A percentile compares a stretch with the other conserved stretches of the same genome.
Evolutionary conservation across 2,888 invertebrate genomes (phyloP).

Genomic region (Trissoscelio sp.): DNA sequence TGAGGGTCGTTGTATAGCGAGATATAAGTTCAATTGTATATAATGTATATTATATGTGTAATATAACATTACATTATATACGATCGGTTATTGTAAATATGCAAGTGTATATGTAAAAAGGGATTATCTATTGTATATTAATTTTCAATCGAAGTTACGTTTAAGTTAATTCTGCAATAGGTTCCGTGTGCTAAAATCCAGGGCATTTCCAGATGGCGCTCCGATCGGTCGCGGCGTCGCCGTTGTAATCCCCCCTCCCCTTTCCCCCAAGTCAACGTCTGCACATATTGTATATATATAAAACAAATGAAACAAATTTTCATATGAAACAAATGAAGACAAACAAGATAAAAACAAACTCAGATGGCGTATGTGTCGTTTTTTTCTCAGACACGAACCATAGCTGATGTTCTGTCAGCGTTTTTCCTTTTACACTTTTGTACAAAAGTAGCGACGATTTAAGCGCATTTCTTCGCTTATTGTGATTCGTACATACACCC

Average conservation of each 20-base stretch:
- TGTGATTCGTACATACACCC: conserved; percentile 53
- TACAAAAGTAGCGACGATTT: conserved; percentile 63
- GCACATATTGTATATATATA: conserved; percentile 65
- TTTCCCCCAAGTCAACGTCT: conserved; percentile 26
- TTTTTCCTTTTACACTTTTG: conserved; percentile 70
- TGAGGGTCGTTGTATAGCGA: conserved; percentile 45
- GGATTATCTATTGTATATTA: conserved; percentile 20
- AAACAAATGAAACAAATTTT: too few relatives aligned
- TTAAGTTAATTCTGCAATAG: conserved; percentile 7
- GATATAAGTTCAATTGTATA: conserved; percentile 51
- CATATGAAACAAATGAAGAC: background rate
- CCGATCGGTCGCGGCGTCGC: conserved; percentile 43
- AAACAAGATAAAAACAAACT: conserved; percentile 9
- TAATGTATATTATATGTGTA: conserved; percentile 46
- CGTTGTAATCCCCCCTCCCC: background rate
- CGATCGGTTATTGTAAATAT: conserved; percentile 40
- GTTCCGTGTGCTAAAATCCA: background rate
- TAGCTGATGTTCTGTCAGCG: conserved; percentile 20
- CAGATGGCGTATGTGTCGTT: conserved; percentile 44
- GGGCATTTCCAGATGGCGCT: conserved; percentile 35
- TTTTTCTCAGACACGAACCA: conserved; percentile 19
- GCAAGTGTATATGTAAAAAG: conserved; percentile 33
- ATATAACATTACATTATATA: conserved; percentile 52
- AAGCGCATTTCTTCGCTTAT: conserved; percentile 55
- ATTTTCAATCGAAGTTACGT: background rate